Evolutionary conservation across 2,797 vertebrate species (phyloP).

Genomic region (Amblyopsis hoosieri): DNA sequence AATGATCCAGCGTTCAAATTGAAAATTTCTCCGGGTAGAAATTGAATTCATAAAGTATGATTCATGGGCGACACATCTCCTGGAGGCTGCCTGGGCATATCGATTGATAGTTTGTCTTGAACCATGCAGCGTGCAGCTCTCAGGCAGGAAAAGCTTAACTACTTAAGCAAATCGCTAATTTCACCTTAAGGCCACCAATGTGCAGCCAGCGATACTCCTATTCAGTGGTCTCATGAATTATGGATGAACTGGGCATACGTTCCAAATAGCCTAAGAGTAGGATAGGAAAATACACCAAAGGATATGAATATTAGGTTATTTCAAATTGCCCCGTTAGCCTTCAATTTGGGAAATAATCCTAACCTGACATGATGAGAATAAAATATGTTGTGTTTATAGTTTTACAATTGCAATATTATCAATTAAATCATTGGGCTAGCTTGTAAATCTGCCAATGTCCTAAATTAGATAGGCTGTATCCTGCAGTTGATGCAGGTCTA

Average conservation of each 20-base stretch:
- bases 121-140: conserved; percentile 98
- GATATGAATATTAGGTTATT: conserved; percentile 85
- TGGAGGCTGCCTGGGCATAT: conserved; percentile 97
- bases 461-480: conserved; percentile 30
- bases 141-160: conserved; percentile 96
- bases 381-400: neutral
- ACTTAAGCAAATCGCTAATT: conserved; percentile 99
- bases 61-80: conserved; percentile 99
- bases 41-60: conserved; percentile 99
- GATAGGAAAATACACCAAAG: conserved; percentile 85
- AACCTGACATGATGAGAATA: neutral
- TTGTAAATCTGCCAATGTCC: neutral
- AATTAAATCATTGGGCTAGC: neutral
- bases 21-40: conserved; percentile 99
- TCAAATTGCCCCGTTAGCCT: conserved; percentile 70
- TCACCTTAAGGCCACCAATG: conserved; percentile 99
- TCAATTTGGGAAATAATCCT: conserved; percentile 30
- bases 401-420: conserved; percentile 10
- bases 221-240: conserved; percentile 98
- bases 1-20: conserved; percentile 99
- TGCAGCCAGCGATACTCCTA: conserved; percentile 96
- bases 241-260: conserved; percentile 91
- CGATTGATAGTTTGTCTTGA: conserved; percentile 99
- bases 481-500: conserved; percentile 32
- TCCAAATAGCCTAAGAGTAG: conserved; percentile 79